phyloP scores from a whole-genome alignment of 1,140 invertebrate genomes.

The Phymastichus coffea region DNA sequence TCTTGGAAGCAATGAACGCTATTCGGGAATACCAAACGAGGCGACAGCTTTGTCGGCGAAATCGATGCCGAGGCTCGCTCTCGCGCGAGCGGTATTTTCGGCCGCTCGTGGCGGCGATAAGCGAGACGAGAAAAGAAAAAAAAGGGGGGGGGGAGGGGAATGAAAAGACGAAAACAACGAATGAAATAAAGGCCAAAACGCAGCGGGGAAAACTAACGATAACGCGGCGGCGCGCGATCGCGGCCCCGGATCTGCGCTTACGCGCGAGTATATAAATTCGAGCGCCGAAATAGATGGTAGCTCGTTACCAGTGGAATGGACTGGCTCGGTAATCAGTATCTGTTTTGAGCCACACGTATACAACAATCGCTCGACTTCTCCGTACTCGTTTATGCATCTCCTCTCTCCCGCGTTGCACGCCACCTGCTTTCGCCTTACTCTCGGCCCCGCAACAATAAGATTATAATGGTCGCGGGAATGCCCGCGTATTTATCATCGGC shows the following conservation, averaged over 20 bases:
- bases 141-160: neutral
- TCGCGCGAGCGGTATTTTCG: too few species aligned
- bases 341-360: too few species aligned
- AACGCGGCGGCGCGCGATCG: conserved; percentile 6
- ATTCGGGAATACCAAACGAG: too few species aligned
- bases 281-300: conserved; percentile 56
- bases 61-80: too few species aligned
- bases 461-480: conserved; percentile 53
- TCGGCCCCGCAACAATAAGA: conserved; percentile 46
- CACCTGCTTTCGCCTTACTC: neutral
- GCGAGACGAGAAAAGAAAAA: neutral
- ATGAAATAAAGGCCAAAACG: conserved; percentile 4
- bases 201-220: conserved; percentile 28
- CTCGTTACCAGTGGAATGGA: conserved; percentile 58
- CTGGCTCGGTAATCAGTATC: conserved; percentile 58
- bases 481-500: conserved; percentile 51
- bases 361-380: too few species aligned
- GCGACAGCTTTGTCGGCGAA: too few species aligned
- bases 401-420: conserved; percentile 11
- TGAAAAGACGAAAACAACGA: neutral
- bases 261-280: conserved; percentile 39
- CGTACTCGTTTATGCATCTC: conserved; percentile 52
- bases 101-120: too few species aligned
- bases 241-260: conserved; percentile 19
- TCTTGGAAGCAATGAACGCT: too few species aligned